Conservation (phyloP, 2,113 vertebrate species). For the Nothobranchius kuhntae region DNA sequence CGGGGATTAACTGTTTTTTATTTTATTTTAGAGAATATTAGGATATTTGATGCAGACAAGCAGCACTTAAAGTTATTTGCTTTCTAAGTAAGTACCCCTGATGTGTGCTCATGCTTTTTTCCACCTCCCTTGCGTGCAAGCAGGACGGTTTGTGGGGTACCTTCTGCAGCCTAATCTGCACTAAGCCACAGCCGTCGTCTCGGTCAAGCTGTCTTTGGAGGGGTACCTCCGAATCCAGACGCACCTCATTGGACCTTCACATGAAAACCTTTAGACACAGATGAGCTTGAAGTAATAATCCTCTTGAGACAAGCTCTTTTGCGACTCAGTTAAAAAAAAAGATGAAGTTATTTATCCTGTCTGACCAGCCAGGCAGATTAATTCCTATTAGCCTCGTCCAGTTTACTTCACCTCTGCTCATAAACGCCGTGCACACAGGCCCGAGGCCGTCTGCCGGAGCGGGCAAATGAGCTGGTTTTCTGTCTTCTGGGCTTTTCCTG, state of each 20-base stretch:
- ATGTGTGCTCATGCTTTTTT: slow-evolving; percentile 34
- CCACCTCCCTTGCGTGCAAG: slow-evolving; percentile 18
- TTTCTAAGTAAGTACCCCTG: slow-evolving; percentile 50
- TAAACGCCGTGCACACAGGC: slow-evolving; percentile 22
- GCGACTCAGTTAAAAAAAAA: slow-evolving; percentile 39
- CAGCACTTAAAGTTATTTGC: slow-evolving; percentile 72
- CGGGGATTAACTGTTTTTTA: slow-evolving; percentile 69
- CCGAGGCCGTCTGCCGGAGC: slow-evolving; percentile 11
- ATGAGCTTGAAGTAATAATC: slow-evolving; percentile 62
- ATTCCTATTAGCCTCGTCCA: slow-evolving; percentile 44
- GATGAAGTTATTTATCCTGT: slow-evolving; percentile 56
- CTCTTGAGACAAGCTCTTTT: slow-evolving; percentile 65
- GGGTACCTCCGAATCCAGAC: slow-evolving; percentile 23
- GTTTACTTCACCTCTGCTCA: slow-evolving; percentile 23
- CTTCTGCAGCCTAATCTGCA: slow-evolving; percentile 56
- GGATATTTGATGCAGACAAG: slow-evolving; percentile 57
- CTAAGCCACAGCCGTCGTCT: slow-evolving; percentile 16
- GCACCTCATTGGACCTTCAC: slow-evolving; percentile 30
- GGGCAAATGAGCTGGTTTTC: slow-evolving; percentile 19
- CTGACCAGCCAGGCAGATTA: slow-evolving; percentile 55
- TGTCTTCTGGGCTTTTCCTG: background rate
- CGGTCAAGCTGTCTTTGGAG: slow-evolving; percentile 57
- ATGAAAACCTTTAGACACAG: slow-evolving; percentile 50
- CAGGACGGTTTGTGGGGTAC: slow-evolving; percentile 25
- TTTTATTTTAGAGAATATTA: slow-evolving; percentile 58